Evolutionary conservation across 2,797 vertebrate species (phyloP).

Genomic region (Scolopax bukidnonensis): DNA sequence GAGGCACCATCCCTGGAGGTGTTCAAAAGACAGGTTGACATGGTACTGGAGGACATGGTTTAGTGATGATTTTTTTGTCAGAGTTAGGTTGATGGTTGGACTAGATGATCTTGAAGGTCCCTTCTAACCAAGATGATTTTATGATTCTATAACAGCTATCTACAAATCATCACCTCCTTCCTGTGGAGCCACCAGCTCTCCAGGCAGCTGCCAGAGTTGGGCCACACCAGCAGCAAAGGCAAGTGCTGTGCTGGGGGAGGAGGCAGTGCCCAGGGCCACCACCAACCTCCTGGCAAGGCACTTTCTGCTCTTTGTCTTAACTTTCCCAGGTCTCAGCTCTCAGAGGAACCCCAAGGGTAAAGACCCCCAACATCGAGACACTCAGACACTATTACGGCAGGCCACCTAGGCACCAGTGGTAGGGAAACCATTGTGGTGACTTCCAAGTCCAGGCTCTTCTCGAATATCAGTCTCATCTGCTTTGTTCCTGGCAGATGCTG

Average conservation of each 20-base stretch:
- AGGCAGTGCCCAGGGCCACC: background rate
- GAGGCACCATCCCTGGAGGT: too few species aligned
- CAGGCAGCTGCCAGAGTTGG: background rate
- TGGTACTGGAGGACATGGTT: too few species aligned
- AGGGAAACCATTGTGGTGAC: background rate
- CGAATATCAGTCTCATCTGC: background rate
- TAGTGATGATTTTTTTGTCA: too few species aligned
- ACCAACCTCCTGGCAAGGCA: background rate
- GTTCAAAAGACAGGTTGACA: too few species aligned
- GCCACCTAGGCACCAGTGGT: background rate
- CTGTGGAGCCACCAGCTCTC: background rate
- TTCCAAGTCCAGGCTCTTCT: background rate
- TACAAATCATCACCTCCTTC: background rate
- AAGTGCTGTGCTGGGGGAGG: background rate
- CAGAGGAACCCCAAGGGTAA: background rate
- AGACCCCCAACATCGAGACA: rapidly evolving
- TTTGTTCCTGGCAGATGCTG: background rate
- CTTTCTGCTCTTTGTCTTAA: background rate
- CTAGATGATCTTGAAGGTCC: too few species aligned
- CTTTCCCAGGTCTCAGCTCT: background rate
- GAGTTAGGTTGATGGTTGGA: too few species aligned
- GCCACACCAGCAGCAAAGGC: background rate
- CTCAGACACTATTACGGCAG: rapidly evolving
- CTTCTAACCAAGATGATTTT: too few species aligned
- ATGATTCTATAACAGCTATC: background rate